These are phyloP conservation scores for Orthonevra nobilis DNA, from an alignment of 2,888 invertebrate species.

Conservation along the genomic window DNA sequence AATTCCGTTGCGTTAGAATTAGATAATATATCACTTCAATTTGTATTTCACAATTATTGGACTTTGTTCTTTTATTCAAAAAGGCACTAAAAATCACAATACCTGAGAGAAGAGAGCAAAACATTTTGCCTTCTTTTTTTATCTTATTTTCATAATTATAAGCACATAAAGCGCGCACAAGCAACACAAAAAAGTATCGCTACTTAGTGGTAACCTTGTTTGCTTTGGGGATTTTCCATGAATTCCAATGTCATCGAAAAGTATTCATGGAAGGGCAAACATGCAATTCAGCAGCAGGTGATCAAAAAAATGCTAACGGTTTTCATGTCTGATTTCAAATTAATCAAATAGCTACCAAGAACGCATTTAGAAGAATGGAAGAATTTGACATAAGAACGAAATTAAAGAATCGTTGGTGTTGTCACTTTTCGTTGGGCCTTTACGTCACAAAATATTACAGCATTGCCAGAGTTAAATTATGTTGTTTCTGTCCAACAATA, in stretches of 20 bases:
- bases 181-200: conserved; percentile 44
- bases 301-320: too few species aligned
- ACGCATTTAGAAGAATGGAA: background rate
- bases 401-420: too few species aligned
- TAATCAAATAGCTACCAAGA: background rate
- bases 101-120: background rate
- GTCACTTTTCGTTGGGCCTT: too few species aligned
- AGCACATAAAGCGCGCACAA: conserved; percentile 17
- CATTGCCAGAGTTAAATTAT: conserved; percentile 35
- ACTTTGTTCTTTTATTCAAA: conserved; percentile 12
- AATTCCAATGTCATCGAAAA: conserved; percentile 43
- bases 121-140: background rate
- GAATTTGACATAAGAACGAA: background rate
- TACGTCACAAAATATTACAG: conserved; percentile 16
- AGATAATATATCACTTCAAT: background rate
- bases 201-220: conserved; percentile 41
- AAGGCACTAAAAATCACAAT: background rate
- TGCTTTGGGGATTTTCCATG: conserved; percentile 63
- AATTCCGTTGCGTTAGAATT: too few species aligned
- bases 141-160: conserved; percentile 4
- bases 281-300: too few species aligned
- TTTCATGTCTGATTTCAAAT: background rate
- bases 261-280: background rate
- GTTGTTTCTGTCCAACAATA: too few species aligned
- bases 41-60: background rate